Evolutionary conservation across 2,113 vertebrate species (phyloP).

Genomic region (Cyprinodon variegatus): DNA sequence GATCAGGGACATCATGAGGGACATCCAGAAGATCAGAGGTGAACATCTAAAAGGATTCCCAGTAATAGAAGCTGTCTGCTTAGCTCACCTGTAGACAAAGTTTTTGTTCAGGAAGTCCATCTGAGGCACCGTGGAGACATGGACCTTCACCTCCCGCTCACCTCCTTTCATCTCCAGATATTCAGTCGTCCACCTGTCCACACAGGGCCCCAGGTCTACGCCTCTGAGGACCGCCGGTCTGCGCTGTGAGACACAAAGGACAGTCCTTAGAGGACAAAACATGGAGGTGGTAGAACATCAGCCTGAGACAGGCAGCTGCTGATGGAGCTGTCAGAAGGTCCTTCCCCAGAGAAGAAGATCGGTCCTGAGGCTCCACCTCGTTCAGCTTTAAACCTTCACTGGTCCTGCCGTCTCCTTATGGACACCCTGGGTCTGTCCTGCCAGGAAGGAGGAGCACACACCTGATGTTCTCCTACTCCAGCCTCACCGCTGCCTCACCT

Average conservation of each 20-base stretch:
- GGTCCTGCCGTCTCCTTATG: too few relatives aligned
- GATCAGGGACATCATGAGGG: too few relatives aligned
- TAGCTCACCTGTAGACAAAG: slow-evolving; percentile 90
- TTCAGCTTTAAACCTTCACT: too few relatives aligned
- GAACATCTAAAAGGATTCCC: not conserved
- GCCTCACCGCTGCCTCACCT: too few relatives aligned
- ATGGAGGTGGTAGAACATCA: not conserved
- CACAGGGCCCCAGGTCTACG: slow-evolving; percentile 85
- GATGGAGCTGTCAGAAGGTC: too few relatives aligned
- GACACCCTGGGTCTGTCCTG: too few relatives aligned
- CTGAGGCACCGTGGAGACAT: slow-evolving; percentile 86
- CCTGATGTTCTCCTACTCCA: too few relatives aligned
- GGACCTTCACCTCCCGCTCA: slow-evolving; percentile 87
- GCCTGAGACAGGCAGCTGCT: too few relatives aligned
- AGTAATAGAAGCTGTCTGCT: not conserved
- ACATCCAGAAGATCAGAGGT: too few relatives aligned
- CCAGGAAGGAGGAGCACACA: too few relatives aligned
- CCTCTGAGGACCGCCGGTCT: slow-evolving; percentile 87
- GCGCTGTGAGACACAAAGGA: slow-evolving; percentile 76
- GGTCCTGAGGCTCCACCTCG: too few relatives aligned
- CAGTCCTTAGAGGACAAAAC: not conserved
- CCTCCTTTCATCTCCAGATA: slow-evolving; percentile 84
- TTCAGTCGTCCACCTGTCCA: slow-evolving; percentile 87
- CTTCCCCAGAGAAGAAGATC: too few relatives aligned
- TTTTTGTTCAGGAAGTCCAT: slow-evolving; percentile 98